Evolutionary conservation across 2,113 vertebrate species (phyloP).

Genomic region (Cettia cetti): DNA sequence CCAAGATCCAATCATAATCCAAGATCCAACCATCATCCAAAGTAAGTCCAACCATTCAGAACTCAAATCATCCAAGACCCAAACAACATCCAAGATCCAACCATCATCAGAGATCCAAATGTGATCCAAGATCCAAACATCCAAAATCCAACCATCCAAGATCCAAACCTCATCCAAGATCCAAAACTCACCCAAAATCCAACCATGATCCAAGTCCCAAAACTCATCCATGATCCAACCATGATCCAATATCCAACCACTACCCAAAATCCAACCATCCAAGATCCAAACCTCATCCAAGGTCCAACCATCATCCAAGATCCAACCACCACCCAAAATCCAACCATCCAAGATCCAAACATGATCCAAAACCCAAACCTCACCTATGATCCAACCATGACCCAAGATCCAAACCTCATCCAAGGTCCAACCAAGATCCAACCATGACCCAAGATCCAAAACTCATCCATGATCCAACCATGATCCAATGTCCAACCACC

Average conservation of each 20-base stretch:
- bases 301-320: no score
- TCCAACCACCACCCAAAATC: accelerated
- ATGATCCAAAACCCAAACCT: not conserved
- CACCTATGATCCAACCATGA: not conserved
- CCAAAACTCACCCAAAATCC: not conserved
- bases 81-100: not conserved
- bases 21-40: not conserved
- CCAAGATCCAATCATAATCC: not conserved
- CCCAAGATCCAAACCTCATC: no score
- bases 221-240: no score
- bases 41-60: not conserved
- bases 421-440: no score
- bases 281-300: not conserved
- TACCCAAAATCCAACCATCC: not conserved
- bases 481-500: no score
- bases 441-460: no score
- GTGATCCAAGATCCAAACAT: not conserved
- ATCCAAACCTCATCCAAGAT: not conserved
- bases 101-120: not conserved
- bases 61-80: no score
- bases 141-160: no score
- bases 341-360: no score
- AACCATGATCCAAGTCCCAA: no score
- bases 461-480: no score
- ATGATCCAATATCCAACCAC: no score